A percentile compares a stretch with the other conserved stretches of the same genome.
Conservation (phyloP, 2,888 invertebrate genomes). For the Beris chalybata region DNA sequence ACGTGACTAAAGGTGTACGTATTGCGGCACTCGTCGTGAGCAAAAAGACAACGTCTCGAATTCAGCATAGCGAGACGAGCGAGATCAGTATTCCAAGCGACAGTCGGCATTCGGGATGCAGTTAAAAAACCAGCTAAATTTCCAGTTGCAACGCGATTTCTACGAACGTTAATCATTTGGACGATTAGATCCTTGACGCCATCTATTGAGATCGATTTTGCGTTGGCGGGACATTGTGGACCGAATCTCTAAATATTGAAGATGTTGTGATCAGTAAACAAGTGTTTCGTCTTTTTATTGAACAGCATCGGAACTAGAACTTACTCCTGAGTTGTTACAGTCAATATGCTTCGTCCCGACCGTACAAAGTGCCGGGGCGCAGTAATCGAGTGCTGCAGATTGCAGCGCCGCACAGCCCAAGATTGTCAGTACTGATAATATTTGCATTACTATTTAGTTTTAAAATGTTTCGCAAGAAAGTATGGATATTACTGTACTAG, state of each 20-base stretch:
- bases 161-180: conserved; percentile 38
- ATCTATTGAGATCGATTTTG: conserved; percentile 29
- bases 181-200: conserved; percentile 35
- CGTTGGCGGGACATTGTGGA: conserved; percentile 31
- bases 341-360: conserved; percentile 1
- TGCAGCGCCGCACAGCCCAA: no score
- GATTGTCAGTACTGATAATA: no score
- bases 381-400: conserved; percentile 5
- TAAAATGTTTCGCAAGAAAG: no score
- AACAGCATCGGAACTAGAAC: not conserved
- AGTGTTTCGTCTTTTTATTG: not conserved
- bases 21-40: conserved; percentile 41
- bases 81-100: conserved; percentile 41
- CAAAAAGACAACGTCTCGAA: conserved; percentile 37
- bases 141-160: conserved; percentile 40
- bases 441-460: no score
- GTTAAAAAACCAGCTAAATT: conserved; percentile 32
- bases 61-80: conserved; percentile 40
- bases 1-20: conserved; percentile 33
- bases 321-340: conserved; percentile 16
- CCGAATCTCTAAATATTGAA: conserved; percentile 26
- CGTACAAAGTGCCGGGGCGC: not conserved
- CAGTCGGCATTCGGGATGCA: conserved; percentile 40
- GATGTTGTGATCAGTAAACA: not conserved
- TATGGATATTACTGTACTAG: no score